phyloP scores from a whole-genome alignment of 2,113 vertebrate species.

The Pungitius pungitius region DNA sequence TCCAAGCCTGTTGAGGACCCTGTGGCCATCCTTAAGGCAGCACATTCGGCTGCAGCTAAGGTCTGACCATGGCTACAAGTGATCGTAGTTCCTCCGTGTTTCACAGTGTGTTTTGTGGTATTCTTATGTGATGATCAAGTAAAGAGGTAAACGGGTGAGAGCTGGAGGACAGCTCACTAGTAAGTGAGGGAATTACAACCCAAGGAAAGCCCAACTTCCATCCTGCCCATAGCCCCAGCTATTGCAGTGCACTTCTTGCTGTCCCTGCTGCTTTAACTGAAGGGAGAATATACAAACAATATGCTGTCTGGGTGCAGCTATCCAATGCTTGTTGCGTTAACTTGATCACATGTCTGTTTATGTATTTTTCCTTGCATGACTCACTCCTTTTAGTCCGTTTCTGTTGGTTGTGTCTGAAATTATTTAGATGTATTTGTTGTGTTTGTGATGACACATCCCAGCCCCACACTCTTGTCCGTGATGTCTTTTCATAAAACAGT shows the following conservation, averaged over 20 bases:
- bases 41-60: slow-evolving; percentile 81
- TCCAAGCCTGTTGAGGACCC: slow-evolving; percentile 77
- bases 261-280: background rate
- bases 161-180: background rate
- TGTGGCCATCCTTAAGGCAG: slow-evolving; percentile 78
- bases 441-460: slow-evolving; percentile 8
- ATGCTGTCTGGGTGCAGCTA: background rate
- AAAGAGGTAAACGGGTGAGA: background rate
- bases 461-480: background rate
- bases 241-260: background rate
- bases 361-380: background rate
- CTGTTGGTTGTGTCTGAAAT: background rate
- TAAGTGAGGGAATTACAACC: slow-evolving; percentile 13
- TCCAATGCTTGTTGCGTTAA: background rate
- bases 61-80: slow-evolving; percentile 68
- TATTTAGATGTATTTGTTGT: background rate
- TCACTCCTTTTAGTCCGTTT: slow-evolving; percentile 10
- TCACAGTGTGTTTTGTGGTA: slow-evolving; percentile 31
- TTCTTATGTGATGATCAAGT: slow-evolving; percentile 28
- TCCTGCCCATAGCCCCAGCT: slow-evolving; percentile 3
- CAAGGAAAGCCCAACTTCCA: slow-evolving; percentile 4
- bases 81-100: slow-evolving; percentile 32
- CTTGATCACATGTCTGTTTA: slow-evolving; percentile 9
- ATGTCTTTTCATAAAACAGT: slow-evolving; percentile 13
- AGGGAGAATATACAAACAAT: background rate